Evolutionary conservation across 2,797 vertebrate genomes (phyloP), one percentile per base, ranked within the genome.

Genomic region (Todus mexicanus): DNA sequence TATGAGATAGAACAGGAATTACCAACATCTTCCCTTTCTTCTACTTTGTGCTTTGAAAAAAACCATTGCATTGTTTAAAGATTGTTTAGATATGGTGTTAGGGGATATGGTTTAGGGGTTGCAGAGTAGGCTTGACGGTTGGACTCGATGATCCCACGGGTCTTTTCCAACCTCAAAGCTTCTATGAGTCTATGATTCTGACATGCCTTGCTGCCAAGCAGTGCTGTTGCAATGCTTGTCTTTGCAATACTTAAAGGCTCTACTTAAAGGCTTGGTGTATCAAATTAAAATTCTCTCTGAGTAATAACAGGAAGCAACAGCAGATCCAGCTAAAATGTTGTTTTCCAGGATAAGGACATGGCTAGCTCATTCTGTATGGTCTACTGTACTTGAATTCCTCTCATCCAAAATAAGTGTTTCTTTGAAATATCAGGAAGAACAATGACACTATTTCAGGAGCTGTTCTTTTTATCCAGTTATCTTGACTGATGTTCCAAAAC

Each of bases 401-500:
- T 84, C 33, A 51, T 48, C 69, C 42, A 29, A 12, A 88, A 78
- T 65, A 72, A 43, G 63, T 15, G n/a, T 33, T 60, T 37, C 87
- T 77, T 72, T 92, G 82, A 72, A 61, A 35, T 35, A 29, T 7
- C 73, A 25, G 59, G 54, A 69, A 81, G 82, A 86, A 6, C 66
- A 92, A 78, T 78, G 70, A 31, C 23, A n/a, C 63, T 29, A 23
- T 91, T 93, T 89, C 87, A 81, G 15, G 17, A 86, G 73, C 19
- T 86, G 11, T 37, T 78, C 78, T 93, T 95, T n/a, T 94, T 19
- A 80, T 91, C 82, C 81, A 26, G 10, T 73, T 91, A 35, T 78
- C 79, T 61, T 92, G 70, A 89, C 51, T 84, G 89, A 91, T 84
- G 76, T 71, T 88, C 56, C 70, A 75, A 92, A 48, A 61, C 53